Evolutionary conservation across 53 echinoderm and acorn worm species (phyloP).

Genomic region (Temnopleurus reevesii): DNA sequence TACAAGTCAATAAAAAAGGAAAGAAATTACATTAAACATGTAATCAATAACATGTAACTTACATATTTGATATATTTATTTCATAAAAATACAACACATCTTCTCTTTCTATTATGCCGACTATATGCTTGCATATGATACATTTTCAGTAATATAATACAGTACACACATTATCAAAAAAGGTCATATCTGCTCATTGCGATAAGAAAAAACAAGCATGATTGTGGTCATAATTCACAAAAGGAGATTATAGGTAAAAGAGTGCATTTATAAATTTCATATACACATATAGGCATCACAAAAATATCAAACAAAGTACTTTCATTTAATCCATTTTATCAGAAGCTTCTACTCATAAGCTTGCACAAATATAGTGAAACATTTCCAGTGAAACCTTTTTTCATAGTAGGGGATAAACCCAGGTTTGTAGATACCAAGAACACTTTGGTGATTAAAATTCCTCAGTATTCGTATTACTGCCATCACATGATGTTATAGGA

Average conservation of each 20-base stretch:
- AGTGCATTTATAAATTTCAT: not conserved
- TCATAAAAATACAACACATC: slow-evolving; percentile 44
- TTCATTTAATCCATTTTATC: not conserved
- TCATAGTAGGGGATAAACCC: too few relatives aligned
- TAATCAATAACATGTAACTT: slow-evolving; percentile 9
- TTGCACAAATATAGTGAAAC: not conserved
- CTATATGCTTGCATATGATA: slow-evolving; percentile 48
- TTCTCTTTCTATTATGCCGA: not conserved
- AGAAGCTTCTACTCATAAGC: not conserved
- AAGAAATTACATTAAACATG: slow-evolving; percentile 19
- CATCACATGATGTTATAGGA: too few relatives aligned
- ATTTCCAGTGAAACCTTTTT: too few relatives aligned
- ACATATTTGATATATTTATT: slow-evolving; percentile 26
- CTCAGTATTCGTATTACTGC: too few relatives aligned
- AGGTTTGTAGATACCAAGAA: too few relatives aligned
- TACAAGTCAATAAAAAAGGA: not conserved
- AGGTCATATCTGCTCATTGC: not conserved
- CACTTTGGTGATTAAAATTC: too few relatives aligned
- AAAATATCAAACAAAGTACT: slow-evolving; percentile 3
- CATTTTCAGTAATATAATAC: slow-evolving; percentile 33
- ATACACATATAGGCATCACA: not conserved
- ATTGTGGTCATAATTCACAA: not conserved
- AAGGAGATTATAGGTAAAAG: not conserved
- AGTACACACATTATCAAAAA: slow-evolving; percentile 36
- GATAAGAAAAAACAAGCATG: not conserved